Evolutionary conservation across 1,140 invertebrate genomes (phyloP).

Genomic region (Papilio dardanus): DNA sequence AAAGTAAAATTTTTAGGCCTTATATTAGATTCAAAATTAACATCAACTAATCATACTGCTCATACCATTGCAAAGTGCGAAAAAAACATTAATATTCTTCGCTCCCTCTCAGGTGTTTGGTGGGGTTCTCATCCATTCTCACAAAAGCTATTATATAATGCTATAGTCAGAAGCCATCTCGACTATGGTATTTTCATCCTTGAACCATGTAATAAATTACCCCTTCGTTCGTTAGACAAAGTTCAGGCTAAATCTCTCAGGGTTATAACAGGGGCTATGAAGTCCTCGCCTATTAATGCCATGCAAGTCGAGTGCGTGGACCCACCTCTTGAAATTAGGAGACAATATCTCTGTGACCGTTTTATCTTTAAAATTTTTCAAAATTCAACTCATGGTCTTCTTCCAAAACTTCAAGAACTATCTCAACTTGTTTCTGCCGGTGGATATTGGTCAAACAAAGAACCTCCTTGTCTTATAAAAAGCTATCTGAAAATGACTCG

Average conservation of each 20-base stretch:
- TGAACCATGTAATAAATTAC: no score
- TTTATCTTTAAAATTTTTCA: constrained; percentile 31
- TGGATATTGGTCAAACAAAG: background rate
- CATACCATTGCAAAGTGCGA: background rate
- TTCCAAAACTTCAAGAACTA: constrained; percentile 27
- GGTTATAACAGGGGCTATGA: constrained; percentile 16
- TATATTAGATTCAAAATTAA: background rate
- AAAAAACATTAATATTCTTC: background rate
- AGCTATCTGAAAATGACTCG: constrained; percentile 1
- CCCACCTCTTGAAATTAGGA: constrained; percentile 33
- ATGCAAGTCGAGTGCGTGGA: constrained; percentile 38
- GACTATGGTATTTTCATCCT: no score
- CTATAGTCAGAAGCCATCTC: no score
- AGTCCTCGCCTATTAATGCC: constrained; percentile 40
- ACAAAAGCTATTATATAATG: no score
- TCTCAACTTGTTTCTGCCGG: background rate
- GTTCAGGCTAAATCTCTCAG: constrained; percentile 24
- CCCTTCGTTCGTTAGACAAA: background rate
- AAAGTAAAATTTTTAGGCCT: no score
- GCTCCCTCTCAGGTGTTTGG: no score
- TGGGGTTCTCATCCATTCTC: no score
- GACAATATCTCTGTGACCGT: constrained; percentile 29
- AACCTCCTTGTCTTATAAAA: constrained; percentile 10
- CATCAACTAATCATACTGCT: background rate
- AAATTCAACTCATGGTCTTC: constrained; percentile 15